A percentile compares a stretch with the other conserved stretches of the same genome.
Conservation (phyloP, 1,140 invertebrate species). For the Steinernema khuongi region DNA sequence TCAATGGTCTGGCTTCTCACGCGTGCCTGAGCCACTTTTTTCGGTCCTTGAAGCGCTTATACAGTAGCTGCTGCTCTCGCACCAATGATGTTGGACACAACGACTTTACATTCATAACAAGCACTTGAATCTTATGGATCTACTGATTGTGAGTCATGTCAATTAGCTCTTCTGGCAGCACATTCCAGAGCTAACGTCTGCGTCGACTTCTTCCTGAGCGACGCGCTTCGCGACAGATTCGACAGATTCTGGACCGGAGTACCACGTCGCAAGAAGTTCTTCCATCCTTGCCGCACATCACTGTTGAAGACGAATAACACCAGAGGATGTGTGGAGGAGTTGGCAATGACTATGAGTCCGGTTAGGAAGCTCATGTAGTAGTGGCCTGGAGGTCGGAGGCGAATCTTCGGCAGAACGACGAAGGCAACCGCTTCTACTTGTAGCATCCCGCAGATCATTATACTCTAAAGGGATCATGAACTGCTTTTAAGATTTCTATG, state of each 20-base stretch:
- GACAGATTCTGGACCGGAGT: neutral
- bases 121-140: too few species aligned
- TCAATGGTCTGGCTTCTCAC: too few species aligned
- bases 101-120: too few species aligned
- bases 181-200: neutral
- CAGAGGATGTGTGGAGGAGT: neutral
- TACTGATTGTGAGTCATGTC: too few species aligned
- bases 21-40: too few species aligned
- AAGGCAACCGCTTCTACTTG: neutral
- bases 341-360: neutral
- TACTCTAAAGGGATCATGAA: constrained; percentile 10
- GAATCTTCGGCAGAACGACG: neutral
- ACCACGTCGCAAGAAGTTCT: neutral
- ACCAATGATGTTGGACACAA: too few species aligned
- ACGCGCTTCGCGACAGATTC: neutral
- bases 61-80: too few species aligned
- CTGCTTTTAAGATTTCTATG: neutral
- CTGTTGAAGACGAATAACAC: neutral
- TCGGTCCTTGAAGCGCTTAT: too few species aligned
- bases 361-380: neutral
- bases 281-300: neutral
- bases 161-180: too few species aligned
- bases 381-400: neutral
- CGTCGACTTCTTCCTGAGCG: neutral
- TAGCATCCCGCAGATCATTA: neutral